A percentile compares a stretch with the other conserved stretches of the same genome.
phyloP scores from a whole-genome alignment of 2,888 invertebrate genomes.

The Hydriomena furcata region DNA sequence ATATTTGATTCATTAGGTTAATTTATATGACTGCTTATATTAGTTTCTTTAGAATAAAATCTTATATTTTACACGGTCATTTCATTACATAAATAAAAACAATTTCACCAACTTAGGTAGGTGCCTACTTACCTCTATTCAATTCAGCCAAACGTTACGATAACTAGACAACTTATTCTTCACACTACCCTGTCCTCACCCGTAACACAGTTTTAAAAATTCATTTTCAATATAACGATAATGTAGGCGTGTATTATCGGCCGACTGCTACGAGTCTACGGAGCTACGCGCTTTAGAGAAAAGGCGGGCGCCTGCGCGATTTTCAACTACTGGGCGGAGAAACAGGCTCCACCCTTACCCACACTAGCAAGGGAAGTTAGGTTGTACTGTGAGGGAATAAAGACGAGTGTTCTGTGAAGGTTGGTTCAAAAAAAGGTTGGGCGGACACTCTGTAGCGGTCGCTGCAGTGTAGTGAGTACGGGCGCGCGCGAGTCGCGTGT shows the following conservation, averaged over 20 bases:
- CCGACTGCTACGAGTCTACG: slow-evolving; percentile 47
- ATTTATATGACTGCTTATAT: slow-evolving; percentile 4
- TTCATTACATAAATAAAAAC: not conserved
- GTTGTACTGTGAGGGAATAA: slow-evolving; percentile 19
- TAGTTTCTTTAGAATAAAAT: slow-evolving; percentile 18
- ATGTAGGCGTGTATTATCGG: slow-evolving; percentile 78
- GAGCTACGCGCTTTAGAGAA: slow-evolving; percentile 42
- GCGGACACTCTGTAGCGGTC: slow-evolving; percentile 57
- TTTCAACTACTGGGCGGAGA: slow-evolving; percentile 58
- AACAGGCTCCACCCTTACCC: slow-evolving; percentile 53
- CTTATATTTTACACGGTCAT: slow-evolving; percentile 1
- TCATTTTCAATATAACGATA: slow-evolving; percentile 77
- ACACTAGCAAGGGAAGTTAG: slow-evolving; percentile 37
- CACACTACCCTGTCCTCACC: slow-evolving; percentile 39
- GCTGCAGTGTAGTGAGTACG: slow-evolving; percentile 69
- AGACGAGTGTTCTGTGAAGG: not conserved
- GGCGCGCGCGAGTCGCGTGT: slow-evolving; percentile 58
- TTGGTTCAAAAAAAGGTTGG: slow-evolving; percentile 40
- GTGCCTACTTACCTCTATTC: slow-evolving; percentile 6
- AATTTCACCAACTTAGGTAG: not conserved
- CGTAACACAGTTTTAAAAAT: slow-evolving; percentile 71
- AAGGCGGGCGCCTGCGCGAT: slow-evolving; percentile 71
- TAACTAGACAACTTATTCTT: slow-evolving; percentile 29
- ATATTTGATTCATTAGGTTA: too few species aligned
- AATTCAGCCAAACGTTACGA: slow-evolving; percentile 19